Evolutionary conservation across 2,888 invertebrate genomes (phyloP), one percentile per base, ranked within the genome.

Genomic region (Pyrocoelia pectoralis): DNA sequence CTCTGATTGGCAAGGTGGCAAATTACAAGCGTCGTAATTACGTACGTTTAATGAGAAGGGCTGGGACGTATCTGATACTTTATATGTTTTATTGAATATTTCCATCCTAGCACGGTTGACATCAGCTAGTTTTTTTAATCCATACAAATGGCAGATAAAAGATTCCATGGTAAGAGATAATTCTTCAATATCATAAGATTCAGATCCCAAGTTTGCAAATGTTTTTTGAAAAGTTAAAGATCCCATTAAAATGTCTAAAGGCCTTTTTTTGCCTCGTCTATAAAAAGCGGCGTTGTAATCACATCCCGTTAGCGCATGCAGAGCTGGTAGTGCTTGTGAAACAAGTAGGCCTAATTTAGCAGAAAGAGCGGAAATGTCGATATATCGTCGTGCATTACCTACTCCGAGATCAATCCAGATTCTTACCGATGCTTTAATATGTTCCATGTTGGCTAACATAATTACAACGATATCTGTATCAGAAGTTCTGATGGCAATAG

Each of bases 1-100:
- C 68, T 74, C 69, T 54, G 73, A 70, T 72, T 69, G 59, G 54
- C 72, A 72, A 29, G 72, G 73, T 66, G 73, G 73, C 64, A 73
- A 71, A 61, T 68, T 68, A 59, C 66, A 73, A 13, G 72, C 72
- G 65, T 74, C 73, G 66, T 71, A 73, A 68, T 73, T 74, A 46
- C 69, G 67, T 46, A 75, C 62, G 65, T 65, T 70, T 64, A 73
- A 68, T 5, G 67, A 68, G 60, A 71, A 72, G 48, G 72, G 69
- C 61, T 70, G 51, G 14, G 69, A 70, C 29, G 48, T 70, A 65
- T 74, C 71, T 63, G 65, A 62, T 54, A 75, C 69, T 56, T 74
- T 71, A 64, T 74, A 76, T 19, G 74, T 46, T n/a, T 46, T 46
- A 2, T 4, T 9, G n/a, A 46, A 46, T 5, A 46, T 15, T 17